A percentile compares a stretch with the other conserved stretches of the same genome.
These are phyloP conservation scores for Agonum fuliginosum DNA, from an alignment of 2,888 invertebrate species.

Conservation along the genomic window DNA sequence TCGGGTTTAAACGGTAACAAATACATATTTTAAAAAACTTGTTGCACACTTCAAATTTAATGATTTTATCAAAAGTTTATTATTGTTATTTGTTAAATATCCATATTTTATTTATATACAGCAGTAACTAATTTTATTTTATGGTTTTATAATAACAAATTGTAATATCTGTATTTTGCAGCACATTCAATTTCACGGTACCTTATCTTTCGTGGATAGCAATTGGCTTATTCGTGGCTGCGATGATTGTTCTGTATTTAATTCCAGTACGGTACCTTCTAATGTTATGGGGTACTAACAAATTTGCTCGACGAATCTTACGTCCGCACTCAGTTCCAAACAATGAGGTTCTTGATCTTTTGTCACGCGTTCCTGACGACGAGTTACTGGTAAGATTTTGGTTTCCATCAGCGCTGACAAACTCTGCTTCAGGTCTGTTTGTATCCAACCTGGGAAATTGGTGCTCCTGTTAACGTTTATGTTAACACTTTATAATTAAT, in stretches of 20 bases:
- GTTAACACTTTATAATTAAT: conserved; percentile 20
- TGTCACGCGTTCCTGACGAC: conserved; percentile 96
- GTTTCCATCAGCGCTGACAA: conserved; percentile 54
- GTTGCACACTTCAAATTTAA: too few relatives aligned
- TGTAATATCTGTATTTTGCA: conserved; percentile 70
- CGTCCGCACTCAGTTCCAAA: conserved; percentile 96
- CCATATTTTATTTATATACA: too few relatives aligned
- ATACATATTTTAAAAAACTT: too few relatives aligned
- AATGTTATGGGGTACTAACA: conserved; percentile 94
- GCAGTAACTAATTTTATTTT: not conserved
- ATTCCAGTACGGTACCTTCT: conserved; percentile 93
- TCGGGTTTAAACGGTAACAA: too few relatives aligned
- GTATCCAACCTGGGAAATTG: conserved; percentile 18
- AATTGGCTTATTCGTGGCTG: conserved; percentile 84
- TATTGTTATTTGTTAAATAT: too few relatives aligned
- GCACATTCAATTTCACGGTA: conserved; percentile 97
- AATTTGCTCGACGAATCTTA: conserved; percentile 94
- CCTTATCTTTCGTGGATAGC: conserved; percentile 97
- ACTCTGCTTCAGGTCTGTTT: conserved; percentile 38
- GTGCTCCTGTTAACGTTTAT: not conserved
- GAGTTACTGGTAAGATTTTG: conserved; percentile 87
- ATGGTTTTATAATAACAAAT: not conserved
- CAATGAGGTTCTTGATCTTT: conserved; percentile 95
- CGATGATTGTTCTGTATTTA: conserved; percentile 87
- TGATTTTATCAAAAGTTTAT: too few relatives aligned